A percentile compares a stretch with the other conserved stretches of the same genome.
phyloP scores from a whole-genome alignment of 2,888 invertebrate species.

The Drosophila greeni region DNA sequence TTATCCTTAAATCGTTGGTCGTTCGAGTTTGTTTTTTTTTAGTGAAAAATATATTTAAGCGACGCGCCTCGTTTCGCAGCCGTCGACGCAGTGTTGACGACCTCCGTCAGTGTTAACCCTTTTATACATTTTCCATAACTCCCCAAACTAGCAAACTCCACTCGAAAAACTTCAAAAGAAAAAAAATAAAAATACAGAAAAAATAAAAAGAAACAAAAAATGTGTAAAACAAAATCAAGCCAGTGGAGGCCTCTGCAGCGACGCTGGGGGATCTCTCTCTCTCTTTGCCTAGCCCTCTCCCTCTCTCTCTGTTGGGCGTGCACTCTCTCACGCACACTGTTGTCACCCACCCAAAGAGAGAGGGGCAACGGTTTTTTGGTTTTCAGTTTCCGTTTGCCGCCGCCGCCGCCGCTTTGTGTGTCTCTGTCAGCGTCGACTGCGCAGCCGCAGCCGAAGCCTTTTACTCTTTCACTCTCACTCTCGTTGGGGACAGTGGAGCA shows the following conservation, averaged over 20 bases:
- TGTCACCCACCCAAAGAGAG: not conserved
- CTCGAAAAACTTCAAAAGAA: slow-evolving; percentile 36
- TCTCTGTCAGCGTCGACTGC: slow-evolving; percentile 6
- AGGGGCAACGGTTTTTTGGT: slow-evolving; percentile 13
- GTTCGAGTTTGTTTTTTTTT: not conserved
- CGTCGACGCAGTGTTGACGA: slow-evolving; percentile 57
- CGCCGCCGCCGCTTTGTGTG: slow-evolving; percentile 8
- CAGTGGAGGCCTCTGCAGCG: slow-evolving; percentile 13
- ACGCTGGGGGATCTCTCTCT: slow-evolving; percentile 8
- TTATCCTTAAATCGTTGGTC: slow-evolving; percentile 43
- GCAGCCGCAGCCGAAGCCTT: slow-evolving; percentile 8
- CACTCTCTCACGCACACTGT: slow-evolving; percentile 15
- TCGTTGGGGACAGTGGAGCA: slow-evolving; percentile 5
- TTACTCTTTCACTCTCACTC: slow-evolving; percentile 12
- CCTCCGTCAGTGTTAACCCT: slow-evolving; percentile 57
- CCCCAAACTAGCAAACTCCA: slow-evolving; percentile 6
- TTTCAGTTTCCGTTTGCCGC: not conserved
- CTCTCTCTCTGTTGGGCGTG: not conserved
- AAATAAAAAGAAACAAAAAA: no score
- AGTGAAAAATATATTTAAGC: slow-evolving; percentile 30
- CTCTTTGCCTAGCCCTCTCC: slow-evolving; percentile 5
- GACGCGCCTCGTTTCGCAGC: slow-evolving; percentile 47
- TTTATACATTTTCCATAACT: slow-evolving; percentile 60
- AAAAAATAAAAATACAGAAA: slow-evolving; percentile 12
- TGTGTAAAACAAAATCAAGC: slow-evolving; percentile 12